Conservation (phyloP, 2,797 vertebrate species). For the Scyliorhinus canicula region DNA sequence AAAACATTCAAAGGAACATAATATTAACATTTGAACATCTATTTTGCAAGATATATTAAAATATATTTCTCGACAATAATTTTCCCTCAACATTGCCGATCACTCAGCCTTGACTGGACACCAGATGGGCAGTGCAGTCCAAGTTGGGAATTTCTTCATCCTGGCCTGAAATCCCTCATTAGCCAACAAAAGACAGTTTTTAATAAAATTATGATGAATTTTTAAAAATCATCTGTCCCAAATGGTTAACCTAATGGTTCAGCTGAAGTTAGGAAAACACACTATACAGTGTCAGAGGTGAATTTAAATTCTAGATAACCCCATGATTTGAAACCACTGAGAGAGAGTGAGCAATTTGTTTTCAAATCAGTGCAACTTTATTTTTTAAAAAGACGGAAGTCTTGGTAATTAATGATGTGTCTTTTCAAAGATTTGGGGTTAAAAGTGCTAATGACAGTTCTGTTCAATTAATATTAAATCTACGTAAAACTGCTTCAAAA, state of each 20-base stretch:
- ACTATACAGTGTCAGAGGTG: neutral
- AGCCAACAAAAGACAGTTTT: neutral
- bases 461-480: constrained; percentile 3
- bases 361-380: neutral
- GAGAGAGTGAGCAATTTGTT: neutral
- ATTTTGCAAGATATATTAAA: neutral
- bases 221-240: too few relatives aligned
- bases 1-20: neutral
- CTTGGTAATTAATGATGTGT: neutral
- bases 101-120: too few relatives aligned
- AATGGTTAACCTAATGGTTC: neutral
- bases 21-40: neutral
- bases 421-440: neutral
- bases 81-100: neutral
- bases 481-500: neutral
- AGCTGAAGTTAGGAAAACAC: neutral
- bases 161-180: neutral
- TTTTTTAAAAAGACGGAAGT: neutral
- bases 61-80: neutral
- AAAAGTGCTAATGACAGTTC: neutral
- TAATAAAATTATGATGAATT: neutral
- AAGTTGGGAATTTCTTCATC: neutral
- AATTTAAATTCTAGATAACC: too few relatives aligned
- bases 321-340: neutral
- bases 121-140: neutral